Evolutionary conservation across 1,140 invertebrate species (phyloP), one percentile per base, ranked within the genome.

Genomic region (Lysiphlebus fabarum): DNA sequence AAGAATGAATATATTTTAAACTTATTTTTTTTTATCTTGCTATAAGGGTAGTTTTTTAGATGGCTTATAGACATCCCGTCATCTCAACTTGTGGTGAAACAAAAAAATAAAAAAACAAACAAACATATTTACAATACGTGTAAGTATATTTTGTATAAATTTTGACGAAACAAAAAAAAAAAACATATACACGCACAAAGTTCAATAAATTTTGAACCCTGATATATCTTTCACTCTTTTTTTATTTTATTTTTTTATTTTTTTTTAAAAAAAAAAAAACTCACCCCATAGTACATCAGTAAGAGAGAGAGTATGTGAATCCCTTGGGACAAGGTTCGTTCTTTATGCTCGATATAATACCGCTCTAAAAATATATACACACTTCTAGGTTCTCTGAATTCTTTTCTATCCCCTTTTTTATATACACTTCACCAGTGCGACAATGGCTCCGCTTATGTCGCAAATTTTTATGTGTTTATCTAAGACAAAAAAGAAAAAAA

Each of bases 341-440:
- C 77, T 79, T 78, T 78, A 79, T 79, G 76, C 76, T 78, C 77
- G 76, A 79, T 79, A 78, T 78, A 79, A 79, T 79, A 78, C 76
- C 74, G 75, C 74, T 79, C 76, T 78, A 70, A 78, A 78, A 79
- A 79, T 75, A 78, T 26, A 26, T 76, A 78, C 77, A 76, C 73
- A 75, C 75, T 75, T 74, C 62, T 62, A 68, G 11, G 26, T 26
- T 42, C 41, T 43, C 47, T 59, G 11, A 49, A 34, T 56, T 59
- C 54, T 50, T n/a, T 59, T 33, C 10, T 33, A 53, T 38, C 37
- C 36, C 14, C 26, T 55, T 59, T 34, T 33, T 44, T 43, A 43
- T 57, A 12, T 45, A 26, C 17, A 38, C 42, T 50, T 49, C 47
- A 17, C 17, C 17, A 26, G 17, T 34, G 58, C 53, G 53, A 58